A percentile compares a stretch with the other conserved stretches of the same genome.
These are phyloP conservation scores for Gallinago paraguaiae DNA, from an alignment of 2,113 vertebrate species.

Conservation along the genomic window DNA sequence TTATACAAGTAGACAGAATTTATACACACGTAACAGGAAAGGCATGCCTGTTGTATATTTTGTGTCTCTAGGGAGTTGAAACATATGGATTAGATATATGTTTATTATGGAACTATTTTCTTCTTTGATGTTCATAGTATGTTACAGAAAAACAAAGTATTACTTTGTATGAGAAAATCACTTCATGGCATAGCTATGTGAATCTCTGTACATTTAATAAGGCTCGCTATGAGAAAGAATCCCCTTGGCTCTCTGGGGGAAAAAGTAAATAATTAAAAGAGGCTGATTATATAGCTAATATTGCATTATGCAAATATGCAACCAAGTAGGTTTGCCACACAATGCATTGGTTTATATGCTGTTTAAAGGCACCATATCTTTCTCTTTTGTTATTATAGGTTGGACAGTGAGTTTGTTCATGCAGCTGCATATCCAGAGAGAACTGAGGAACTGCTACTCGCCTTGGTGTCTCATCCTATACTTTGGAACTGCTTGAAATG, in stretches of 20 bases:
- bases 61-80: not conserved
- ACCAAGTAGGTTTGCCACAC: not conserved
- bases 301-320: constrained; percentile 37
- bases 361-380: constrained; percentile 5
- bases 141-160: not conserved
- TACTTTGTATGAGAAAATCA: not conserved
- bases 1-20: not conserved
- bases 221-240: constrained; percentile 28
- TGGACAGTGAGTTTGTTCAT: not conserved
- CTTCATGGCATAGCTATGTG: not conserved
- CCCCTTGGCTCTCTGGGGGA: not conserved
- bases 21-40: not conserved
- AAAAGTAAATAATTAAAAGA: constrained; percentile 23
- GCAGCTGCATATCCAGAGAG: not conserved
- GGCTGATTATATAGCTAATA: constrained; percentile 15
- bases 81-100: not conserved
- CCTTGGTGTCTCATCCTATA: not conserved
- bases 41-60: not conserved
- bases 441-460: not conserved
- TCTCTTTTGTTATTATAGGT: not conserved
- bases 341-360: not conserved
- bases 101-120: not conserved
- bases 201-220: not conserved
- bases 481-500: not conserved
- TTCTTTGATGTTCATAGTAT: not conserved